A percentile compares a stretch with the other conserved stretches of the same genome.
Evolutionary conservation across 2,888 invertebrate genomes (phyloP).

Genomic region (Galerucella nymphaeae): DNA sequence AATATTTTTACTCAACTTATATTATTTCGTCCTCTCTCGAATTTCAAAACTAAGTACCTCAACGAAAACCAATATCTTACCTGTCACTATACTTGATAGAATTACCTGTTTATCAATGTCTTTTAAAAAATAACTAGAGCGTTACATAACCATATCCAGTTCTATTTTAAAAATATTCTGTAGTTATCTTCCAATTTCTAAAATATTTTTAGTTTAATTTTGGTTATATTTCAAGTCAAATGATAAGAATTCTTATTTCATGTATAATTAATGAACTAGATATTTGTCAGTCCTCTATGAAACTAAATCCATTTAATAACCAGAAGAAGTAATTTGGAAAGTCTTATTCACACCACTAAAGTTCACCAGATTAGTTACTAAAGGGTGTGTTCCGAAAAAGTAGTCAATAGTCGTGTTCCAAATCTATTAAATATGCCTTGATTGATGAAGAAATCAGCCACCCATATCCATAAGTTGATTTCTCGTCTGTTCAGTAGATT

Average conservation of each 20-base stretch:
- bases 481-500: too few relatives aligned
- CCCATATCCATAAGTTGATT: too few relatives aligned
- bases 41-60: not conserved
- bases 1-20: not conserved
- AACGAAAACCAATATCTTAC: not conserved
- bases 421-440: too few relatives aligned
- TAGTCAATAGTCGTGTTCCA: too few relatives aligned
- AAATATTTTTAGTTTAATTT: not conserved
- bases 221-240: not conserved
- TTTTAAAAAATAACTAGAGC: constrained; percentile 17
- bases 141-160: not conserved
- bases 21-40: not conserved
- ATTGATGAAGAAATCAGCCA: too few relatives aligned
- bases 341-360: too few relatives aligned
- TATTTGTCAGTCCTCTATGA: too few relatives aligned
- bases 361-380: too few relatives aligned
- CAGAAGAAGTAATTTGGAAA: too few relatives aligned
- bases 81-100: not conserved
- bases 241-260: not conserved
- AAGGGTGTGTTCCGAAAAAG: too few relatives aligned
- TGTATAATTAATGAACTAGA: too few relatives aligned
- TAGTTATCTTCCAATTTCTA: not conserved
- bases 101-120: constrained; percentile 15
- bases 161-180: constrained; percentile 4
- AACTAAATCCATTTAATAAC: too few relatives aligned